A percentile compares a stretch with the other conserved stretches of the same genome.
Conservation (phyloP, 2,797 vertebrate species). For the Sebastes hopkinsi region DNA sequence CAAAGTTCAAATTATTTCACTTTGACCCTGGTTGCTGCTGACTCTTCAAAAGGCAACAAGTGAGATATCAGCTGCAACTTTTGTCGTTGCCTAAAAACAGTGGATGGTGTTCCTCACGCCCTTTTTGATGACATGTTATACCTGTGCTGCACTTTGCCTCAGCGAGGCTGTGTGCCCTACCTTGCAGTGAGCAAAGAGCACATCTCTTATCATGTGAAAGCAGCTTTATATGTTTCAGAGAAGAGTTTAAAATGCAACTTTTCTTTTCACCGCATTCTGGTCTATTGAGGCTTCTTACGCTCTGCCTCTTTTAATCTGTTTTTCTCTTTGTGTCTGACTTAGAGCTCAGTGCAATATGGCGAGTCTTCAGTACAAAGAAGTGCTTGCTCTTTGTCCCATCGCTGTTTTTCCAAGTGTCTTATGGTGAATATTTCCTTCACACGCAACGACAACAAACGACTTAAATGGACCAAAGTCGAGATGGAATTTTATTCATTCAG, state of each 20-base stretch:
- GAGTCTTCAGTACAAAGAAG: background rate
- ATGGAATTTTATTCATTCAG: slow-evolving; percentile 1
- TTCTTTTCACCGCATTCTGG: background rate
- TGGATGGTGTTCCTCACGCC: background rate
- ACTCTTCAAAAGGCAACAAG: background rate
- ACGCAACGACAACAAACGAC: slow-evolving; percentile 17
- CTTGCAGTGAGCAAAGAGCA: background rate
- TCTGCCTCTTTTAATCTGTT: background rate
- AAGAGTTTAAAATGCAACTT: background rate
- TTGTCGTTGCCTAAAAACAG: background rate
- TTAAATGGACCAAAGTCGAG: background rate
- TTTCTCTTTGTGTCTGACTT: slow-evolving; percentile 3
- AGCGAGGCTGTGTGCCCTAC: rapidly evolving
- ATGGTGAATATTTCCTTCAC: background rate
- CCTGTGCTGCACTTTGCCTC: background rate
- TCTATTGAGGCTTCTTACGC: background rate
- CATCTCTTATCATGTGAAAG: background rate
- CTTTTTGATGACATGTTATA: background rate
- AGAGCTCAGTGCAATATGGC: background rate
- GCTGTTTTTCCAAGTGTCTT: background rate
- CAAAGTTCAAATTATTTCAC: background rate
- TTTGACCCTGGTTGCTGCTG: background rate
- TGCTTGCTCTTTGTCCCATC: slow-evolving; percentile 12
- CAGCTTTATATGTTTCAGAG: background rate
- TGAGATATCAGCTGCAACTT: background rate